Evolutionary conservation across 2,797 vertebrate species (phyloP).

Genomic region (Rhinophrynus dorsalis): DNA sequence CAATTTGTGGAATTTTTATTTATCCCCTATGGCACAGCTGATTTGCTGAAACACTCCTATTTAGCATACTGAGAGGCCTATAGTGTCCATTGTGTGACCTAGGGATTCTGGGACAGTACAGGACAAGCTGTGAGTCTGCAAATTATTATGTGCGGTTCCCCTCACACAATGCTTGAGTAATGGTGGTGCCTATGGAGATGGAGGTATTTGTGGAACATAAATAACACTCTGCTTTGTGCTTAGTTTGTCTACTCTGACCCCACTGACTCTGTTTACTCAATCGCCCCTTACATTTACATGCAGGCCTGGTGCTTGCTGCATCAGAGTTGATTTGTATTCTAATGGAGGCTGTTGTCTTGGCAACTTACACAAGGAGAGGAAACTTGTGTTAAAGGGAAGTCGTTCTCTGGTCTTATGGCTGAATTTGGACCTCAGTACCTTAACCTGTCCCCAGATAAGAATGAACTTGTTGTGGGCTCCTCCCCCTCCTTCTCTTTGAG

Average conservation of each 20-base stretch:
- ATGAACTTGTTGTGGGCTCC: conserved; percentile 6
- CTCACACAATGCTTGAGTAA: background rate
- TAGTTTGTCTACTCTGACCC: conserved; percentile 37
- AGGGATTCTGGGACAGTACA: background rate
- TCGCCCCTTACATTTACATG: conserved; percentile 76
- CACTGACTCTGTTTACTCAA: conserved; percentile 71
- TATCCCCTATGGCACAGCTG: too few relatives aligned
- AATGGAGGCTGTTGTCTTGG: conserved; percentile 83
- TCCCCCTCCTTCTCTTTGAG: too few relatives aligned
- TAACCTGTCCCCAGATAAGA: conserved; percentile 21
- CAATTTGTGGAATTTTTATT: too few relatives aligned
- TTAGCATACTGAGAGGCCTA: too few relatives aligned
- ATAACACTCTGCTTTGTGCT: conserved; percentile 32
- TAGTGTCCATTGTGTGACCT: conserved; percentile 1
- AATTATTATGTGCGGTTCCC: background rate
- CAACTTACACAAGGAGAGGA: conserved; percentile 86
- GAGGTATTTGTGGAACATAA: conserved; percentile 1
- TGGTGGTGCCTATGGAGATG: conserved; percentile 1
- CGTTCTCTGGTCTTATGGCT: conserved; percentile 64
- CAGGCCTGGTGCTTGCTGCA: conserved; percentile 68
- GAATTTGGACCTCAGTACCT: too few relatives aligned
- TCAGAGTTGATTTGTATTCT: conserved; percentile 86
- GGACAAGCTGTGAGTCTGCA: conserved; percentile 2
- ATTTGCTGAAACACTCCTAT: too few relatives aligned
- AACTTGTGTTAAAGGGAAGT: conserved; percentile 72